Base-by-base conservation (phyloP, 2,113 vertebrate genomes). In the Stictonetta naevosa region DNA sequence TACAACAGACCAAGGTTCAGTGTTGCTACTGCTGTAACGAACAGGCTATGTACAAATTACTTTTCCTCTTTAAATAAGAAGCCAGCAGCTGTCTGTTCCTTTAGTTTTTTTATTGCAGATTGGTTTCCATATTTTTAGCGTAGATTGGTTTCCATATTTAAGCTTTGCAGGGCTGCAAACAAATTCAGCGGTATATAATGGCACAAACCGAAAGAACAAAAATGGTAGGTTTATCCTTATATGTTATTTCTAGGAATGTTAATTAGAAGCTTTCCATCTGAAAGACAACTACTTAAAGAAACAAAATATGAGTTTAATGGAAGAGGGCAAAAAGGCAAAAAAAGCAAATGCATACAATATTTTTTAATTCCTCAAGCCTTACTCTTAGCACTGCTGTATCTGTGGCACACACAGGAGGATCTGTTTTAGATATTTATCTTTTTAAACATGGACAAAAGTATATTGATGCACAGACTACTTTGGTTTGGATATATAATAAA, bases 31-130 rank as follows among this genome's bases (percentile, higher is more conserved):
- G 19, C 59, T 82, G 75, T 80, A 95, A 94, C 94, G 78, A 91
- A 94, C 73, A 46, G 11, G 10, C 14, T 52, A 72, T 16, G 10
- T 76, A 87, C 16, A 93, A 90, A 88, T 86, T 85, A 88, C 67
- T 81, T 83, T 75, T 69, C 82, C 83, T 75, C 58, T 91, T 92
- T 88, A 67, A 96, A 96, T 79, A 93, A 94, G 91, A 93, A 63
- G 34, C 63, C 69, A 92, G 72, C 86, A 93, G 91, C 85, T 92
- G 59, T 71, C 92, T 80, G 78, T 84, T 86, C 58, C 86, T 95
- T 82, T 88, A 59, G 84, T 79, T 90, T 87, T 72, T 84, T 79
- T 89, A 72, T 25, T 83, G 81, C 69, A 93, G 69, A 85, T 46
- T 60, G 52, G 68, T 88, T 87, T 69, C 58, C 88, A 5, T 26